A percentile compares a stretch with the other conserved stretches of the same genome.
phyloP scores from a whole-genome alignment of 2,888 invertebrate genomes.

The Acronicta aceris region DNA sequence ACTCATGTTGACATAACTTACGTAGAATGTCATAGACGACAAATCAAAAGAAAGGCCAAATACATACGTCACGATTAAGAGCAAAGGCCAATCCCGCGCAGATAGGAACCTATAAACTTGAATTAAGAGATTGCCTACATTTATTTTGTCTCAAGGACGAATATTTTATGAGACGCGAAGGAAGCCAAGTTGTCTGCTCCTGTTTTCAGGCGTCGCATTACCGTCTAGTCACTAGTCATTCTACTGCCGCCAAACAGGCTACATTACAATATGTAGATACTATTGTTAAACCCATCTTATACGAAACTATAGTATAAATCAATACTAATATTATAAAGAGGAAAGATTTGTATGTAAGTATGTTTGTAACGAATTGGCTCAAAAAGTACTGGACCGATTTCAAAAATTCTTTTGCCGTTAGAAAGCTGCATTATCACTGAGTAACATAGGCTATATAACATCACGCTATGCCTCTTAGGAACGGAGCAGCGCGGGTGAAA shows the following conservation, averaged over 20 bases:
- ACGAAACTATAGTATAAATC: no score
- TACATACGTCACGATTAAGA: slow-evolving; percentile 38
- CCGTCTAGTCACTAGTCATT: slow-evolving; percentile 18
- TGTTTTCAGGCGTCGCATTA: slow-evolving; percentile 15
- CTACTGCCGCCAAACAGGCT: neutral
- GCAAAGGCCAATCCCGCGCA: slow-evolving; percentile 20
- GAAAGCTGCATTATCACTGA: no score
- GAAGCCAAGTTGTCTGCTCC: slow-evolving; percentile 16
- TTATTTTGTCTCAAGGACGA: slow-evolving; percentile 35
- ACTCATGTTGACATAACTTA: slow-evolving; percentile 5
- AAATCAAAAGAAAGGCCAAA: slow-evolving; percentile 35
- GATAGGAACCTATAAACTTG: slow-evolving; percentile 42
- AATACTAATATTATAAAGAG: no score
- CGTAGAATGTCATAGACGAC: slow-evolving; percentile 15
- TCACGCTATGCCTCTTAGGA: no score
- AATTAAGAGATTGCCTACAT: slow-evolving; percentile 35
- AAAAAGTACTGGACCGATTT: no score
- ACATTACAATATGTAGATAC: slow-evolving; percentile 4
- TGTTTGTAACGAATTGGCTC: no score
- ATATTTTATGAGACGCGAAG: slow-evolving; percentile 28
- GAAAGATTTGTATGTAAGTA: no score
- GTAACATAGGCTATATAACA: no score
- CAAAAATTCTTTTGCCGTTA: no score
- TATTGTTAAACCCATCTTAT: neutral
- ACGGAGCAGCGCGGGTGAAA: no score